Base-by-base conservation (phyloP, 2,113 vertebrate genomes). In the Eulacestoma nigropectus region DNA sequence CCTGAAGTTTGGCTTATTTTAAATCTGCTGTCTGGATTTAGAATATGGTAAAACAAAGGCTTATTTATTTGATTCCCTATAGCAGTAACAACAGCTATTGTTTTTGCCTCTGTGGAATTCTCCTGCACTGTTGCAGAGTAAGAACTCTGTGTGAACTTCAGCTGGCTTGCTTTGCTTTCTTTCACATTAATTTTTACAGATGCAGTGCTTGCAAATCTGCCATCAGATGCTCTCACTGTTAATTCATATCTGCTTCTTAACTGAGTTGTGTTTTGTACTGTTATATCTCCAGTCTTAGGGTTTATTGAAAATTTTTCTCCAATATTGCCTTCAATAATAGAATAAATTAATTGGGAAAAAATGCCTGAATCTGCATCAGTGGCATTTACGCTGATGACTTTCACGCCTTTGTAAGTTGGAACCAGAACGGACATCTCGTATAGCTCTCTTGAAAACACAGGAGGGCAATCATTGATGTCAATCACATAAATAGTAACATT, bases 231-330 rank as follows among this genome's bases (percentile, higher is more conserved):
- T 87, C 99, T 97, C 11, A 99, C 89, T 50, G 98, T 98, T 49
- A 99, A 94, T 96, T 99, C 99, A 1, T 99, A 99, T 37, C 99
- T 98, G 97, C 99, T 99, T 95, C 99, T 98, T 77, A 99, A 94
- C 52, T 99, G 99, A 60, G 98, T 99, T 80, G 99, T 98, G 89
- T 99, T 99, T 84, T 99, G 99, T 64, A 99, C 98, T 21, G 98
- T 98, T 94, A 99, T 97, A 21, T 98, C 95, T 20, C 99, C 99
- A 23, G 97, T 98, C 65, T 93, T 96, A 9, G 97, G 95, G 95
- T 99, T 98, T 59, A 99, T 98, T 70, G 95, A 98, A 93, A 99
- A 99, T 97, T 99, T 99, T 86, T 99, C 99, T 47, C 99, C 99
- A 25, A 99, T 99, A 89, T 99, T 99, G 65, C 99, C 99, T 90